Evolutionary conservation across 30 jellyfish, hydroid and myxozoan species (phyloP), one percentile per base, ranked within the genome.

Genomic region (Hydractinia echinata): DNA sequence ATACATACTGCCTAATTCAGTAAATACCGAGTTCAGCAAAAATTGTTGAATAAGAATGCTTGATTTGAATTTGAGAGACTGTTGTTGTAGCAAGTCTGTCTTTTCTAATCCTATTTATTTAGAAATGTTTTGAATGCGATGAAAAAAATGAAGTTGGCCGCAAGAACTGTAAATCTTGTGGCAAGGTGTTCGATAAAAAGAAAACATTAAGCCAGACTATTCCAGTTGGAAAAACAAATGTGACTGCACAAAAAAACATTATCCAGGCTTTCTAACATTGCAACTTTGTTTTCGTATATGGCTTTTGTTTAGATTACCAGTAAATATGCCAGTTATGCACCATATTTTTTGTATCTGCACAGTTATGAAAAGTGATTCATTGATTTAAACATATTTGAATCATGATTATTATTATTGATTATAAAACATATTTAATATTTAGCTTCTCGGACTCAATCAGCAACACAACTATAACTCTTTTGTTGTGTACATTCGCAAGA

Each of bases 141-240:
- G 69, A 58, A 16, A 58, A 58, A 58, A 58, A 58, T 58, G 69
- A 58, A 58, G 69, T 58, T 58, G 69, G 69, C 19, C 69, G 69
- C 18, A 58, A 58, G 69, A 58, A 13, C 69, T 58, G 69, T 58
- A 58, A 58, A 58, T 13, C 69, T 11, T 58, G 69, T 58, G 69
- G 69, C 19, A 16, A 11, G 19, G 69, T 16, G 19, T 58, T 58
- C 3, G 19, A 16, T 11, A 58, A 58, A 16, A 58, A 16, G 15
- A 16, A 58, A 58, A 58, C 15, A 11, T 58, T 58, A 58, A 58
- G 69, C 69, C 15, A 58, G 19, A 16, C 15, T 58, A 16, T 58
- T 58, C 69, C 69, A 11, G 19, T 58, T 58, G 69, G 69, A 16
- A 58, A 58, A 58, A 58, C 69, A 58, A 58, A 58, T 58, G 69